Evolutionary conservation across 2,888 invertebrate species (phyloP).

Genomic region (Platycnemis pennipes): DNA sequence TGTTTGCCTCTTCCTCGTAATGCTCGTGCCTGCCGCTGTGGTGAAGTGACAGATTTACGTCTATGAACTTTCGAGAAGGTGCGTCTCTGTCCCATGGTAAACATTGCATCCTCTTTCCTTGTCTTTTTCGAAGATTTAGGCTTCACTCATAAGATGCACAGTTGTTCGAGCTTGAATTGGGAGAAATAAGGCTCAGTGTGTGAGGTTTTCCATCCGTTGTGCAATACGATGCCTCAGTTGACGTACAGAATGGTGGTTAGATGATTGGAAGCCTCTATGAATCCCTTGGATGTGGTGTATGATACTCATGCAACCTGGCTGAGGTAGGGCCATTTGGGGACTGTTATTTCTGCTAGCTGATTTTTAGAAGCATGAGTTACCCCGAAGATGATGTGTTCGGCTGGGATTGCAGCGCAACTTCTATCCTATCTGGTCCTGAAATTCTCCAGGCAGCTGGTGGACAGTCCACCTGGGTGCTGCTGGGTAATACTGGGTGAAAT

Average conservation of each 20-base stretch:
- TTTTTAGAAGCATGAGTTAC: no score
- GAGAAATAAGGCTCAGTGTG: neutral
- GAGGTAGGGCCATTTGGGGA: no score
- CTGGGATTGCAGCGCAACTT: no score
- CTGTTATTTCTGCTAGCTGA: no score
- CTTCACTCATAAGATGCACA: neutral
- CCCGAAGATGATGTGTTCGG: no score
- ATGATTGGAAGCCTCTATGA: no score
- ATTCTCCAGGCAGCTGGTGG: no score
- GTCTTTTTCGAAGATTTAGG: neutral
- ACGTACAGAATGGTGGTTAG: neutral
- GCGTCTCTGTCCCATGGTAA: neutral
- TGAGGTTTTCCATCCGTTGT: neutral
- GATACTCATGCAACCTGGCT: no score
- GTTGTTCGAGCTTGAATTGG: neutral
- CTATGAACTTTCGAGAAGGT: neutral
- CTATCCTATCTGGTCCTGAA: no score
- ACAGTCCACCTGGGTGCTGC: no score
- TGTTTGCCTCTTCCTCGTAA: neutral
- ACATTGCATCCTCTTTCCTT: neutral
- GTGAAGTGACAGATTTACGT: neutral
- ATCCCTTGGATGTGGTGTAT: no score
- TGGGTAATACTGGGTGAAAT: no score
- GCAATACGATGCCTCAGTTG: neutral
- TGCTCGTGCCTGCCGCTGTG: neutral